Evolutionary conservation across 2,888 invertebrate genomes (phyloP).

Genomic region (Anodontia alba): DNA sequence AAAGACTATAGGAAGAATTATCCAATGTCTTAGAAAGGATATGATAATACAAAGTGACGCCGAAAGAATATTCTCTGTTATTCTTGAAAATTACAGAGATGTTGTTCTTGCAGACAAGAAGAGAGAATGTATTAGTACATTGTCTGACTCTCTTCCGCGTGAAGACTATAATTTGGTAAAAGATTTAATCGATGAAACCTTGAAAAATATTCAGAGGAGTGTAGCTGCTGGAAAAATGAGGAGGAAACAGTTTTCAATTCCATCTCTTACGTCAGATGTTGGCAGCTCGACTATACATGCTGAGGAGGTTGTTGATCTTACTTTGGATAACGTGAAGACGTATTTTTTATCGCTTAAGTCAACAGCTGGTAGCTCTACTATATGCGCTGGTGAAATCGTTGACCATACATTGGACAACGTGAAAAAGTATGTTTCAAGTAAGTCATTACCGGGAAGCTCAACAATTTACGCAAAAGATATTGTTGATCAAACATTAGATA

Average conservation of each 20-base stretch:
- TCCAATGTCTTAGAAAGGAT: slow-evolving; percentile 54
- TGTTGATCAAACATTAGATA: not conserved
- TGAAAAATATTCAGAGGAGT: slow-evolving; percentile 60
- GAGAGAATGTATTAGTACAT: not conserved
- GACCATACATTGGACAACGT: slow-evolving; percentile 38
- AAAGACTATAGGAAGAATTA: slow-evolving; percentile 45
- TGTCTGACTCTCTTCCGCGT: slow-evolving; percentile 13
- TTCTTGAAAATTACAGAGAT: slow-evolving; percentile 60
- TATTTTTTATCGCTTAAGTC: not conserved
- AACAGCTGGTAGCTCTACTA: slow-evolving; percentile 27
- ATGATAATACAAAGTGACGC: slow-evolving; percentile 47
- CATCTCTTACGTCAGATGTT: slow-evolving; percentile 39
- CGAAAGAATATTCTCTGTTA: slow-evolving; percentile 60
- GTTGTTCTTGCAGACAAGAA: slow-evolving; percentile 17
- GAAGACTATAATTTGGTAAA: slow-evolving; percentile 49
- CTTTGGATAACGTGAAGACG: slow-evolving; percentile 35
- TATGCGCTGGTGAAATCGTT: slow-evolving; percentile 34
- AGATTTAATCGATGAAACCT: slow-evolving; percentile 58
- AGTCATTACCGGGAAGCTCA: not conserved
- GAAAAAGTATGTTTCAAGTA: slow-evolving; percentile 2
- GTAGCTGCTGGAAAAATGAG: slow-evolving; percentile 52
- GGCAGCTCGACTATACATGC: slow-evolving; percentile 25
- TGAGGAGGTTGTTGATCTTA: slow-evolving; percentile 32
- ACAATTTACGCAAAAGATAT: not conserved
- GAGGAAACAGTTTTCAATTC: slow-evolving; percentile 52